Evolutionary conservation across 2,797 vertebrate species (phyloP), one percentile per base, ranked within the genome.

Genomic region (Pseudomugil tenellus): DNA sequence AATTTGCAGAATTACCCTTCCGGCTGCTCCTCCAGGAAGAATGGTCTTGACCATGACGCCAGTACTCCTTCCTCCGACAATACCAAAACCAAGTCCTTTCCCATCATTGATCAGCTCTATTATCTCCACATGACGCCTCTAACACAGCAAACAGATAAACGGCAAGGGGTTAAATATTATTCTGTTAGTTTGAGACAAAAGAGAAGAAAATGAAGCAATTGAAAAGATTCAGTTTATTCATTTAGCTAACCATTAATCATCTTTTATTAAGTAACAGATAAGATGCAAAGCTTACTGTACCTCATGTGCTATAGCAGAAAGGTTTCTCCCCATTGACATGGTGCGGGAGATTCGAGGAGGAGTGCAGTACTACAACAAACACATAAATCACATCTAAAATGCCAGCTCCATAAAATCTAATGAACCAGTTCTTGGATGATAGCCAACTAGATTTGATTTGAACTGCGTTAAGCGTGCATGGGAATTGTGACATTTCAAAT

Each of bases 1-100:
- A 35, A 49, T 41, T 68, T 8, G 9, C 9, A 51, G 25, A 57
- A 48, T 80, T 92, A 98, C 98, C 95, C 93, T 94, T 87, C 96
- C 97, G 53, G 97, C 97, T 48, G 95, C 94, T 66, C 97, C 98
- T 74, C 96, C 95, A 8, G 96, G 95, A 3, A 98, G 88, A 63
- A 99, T 97, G 53, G 97, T 98, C 91, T 98, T 98, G 63, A 99
- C 96, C 83, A 98, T 95, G 53, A 97, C 95, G 14, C 97, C 97
- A 31, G 95, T 96, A 81, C 94, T 93, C 74, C 94, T 94, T 77
- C 96, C 97, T 76, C 96, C 97, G n/a, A 99, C 92, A 67, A 99
- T 98, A 55, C 97, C 97, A 90, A 99, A 99, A 63, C 97, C 97
- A 51, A 99, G 93, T 43, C 97, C 97, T 21, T 96, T 96, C 2